Evolutionary conservation across 1,140 invertebrate genomes (phyloP).

Genomic region (Plutomurus gul): DNA sequence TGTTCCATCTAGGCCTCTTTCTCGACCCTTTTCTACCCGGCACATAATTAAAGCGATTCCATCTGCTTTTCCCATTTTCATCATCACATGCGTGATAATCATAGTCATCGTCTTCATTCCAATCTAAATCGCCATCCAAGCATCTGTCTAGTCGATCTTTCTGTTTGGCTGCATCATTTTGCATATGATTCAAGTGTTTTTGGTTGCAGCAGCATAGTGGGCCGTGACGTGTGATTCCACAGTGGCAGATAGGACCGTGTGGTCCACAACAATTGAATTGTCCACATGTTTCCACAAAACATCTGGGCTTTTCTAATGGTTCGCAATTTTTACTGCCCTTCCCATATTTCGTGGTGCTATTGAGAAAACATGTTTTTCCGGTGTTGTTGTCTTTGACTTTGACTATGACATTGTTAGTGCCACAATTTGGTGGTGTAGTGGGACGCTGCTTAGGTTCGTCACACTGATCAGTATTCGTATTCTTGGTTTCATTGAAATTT

Average conservation of each 20-base stretch:
- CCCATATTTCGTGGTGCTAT: too few species aligned
- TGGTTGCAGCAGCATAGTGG: not conserved
- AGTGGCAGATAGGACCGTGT: not conserved
- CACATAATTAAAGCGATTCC: too few species aligned
- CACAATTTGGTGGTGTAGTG: too few species aligned
- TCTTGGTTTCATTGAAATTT: too few species aligned
- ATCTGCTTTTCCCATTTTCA: too few species aligned
- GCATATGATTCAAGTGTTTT: not conserved
- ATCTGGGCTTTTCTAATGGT: not conserved
- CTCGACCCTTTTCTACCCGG: not conserved
- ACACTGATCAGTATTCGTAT: too few species aligned
- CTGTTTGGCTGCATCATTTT: not conserved
- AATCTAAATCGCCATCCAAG: not conserved
- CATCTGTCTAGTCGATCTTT: not conserved
- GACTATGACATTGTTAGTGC: too few species aligned
- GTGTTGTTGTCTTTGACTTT: too few species aligned
- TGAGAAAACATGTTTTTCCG: too few species aligned
- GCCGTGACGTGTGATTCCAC: not conserved
- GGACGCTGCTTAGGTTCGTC: too few species aligned
- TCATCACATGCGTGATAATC: too few species aligned
- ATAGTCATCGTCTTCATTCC: not conserved
- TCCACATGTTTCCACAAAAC: not conserved
- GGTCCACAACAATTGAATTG: not conserved
- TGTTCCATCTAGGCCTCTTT: not conserved
- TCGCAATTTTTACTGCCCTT: too few species aligned